Base-by-base conservation (phyloP, 2,888 invertebrate genomes). In the Cephus sareptanus region DNA sequence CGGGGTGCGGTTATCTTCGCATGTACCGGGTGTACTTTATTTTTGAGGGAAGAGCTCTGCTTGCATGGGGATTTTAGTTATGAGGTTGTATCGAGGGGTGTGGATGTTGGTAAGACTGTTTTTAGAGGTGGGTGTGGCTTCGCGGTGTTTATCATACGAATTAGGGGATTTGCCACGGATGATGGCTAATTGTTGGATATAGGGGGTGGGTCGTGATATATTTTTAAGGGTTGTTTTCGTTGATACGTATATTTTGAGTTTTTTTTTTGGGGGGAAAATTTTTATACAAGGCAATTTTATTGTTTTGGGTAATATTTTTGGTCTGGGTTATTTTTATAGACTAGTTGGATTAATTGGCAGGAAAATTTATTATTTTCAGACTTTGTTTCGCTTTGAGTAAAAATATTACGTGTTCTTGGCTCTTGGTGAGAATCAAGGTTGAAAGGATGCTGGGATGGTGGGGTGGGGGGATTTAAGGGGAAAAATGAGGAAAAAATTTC, bases 1-100 rank as follows among this genome's bases (percentile, higher is more conserved):
- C 79, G 85, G 90, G 89, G 89, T 88, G 90, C 89, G 90, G 90
- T 90, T 90, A 90, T 90, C 89, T 87, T 88, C 83, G 88, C 86
- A 84, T 88, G 88, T 87, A 87, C 89, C 88, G 89, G 89, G 87
- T 89, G 90, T 89, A 87, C 87, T 88, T 89, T 90, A 90, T 89
- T 89, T 88, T 69, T 9, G n/a, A n/a, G 40, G 13, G 15, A 30
- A 30, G 15, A 31, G 34, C 23, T 3, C 15, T 1, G 71, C 30
- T 9, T 9, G 71, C 31, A 71, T 33, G 71, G 71, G 71, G 34
- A 23, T 34, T 70, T 34, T 70, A 30, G 23, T 69, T 31, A 23
- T 68, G 70, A 35, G 75, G 75, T 73, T 75, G 73, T 12, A 2
- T 35, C 35, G 11, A 4, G 30, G 71, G 71, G 3, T 71, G 30